Conservation (phyloP, 1,140 invertebrate genomes). For the Pararge aegeria region DNA sequence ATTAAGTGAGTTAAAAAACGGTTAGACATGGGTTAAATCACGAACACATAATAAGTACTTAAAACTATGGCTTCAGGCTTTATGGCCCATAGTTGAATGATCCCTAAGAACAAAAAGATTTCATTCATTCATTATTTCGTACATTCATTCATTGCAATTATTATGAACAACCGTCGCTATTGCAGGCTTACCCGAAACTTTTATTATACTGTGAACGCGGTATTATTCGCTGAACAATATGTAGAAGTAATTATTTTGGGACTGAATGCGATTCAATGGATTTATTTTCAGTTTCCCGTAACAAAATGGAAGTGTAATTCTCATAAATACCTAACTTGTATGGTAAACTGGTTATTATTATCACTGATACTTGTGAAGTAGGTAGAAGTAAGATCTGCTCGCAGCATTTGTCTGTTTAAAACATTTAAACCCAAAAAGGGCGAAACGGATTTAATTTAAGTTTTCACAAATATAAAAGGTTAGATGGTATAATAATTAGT, state of each 20-base stretch:
- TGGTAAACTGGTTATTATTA: not conserved
- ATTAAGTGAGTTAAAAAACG: too few species aligned
- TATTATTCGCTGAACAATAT: conserved; percentile 1
- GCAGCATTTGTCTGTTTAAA: too few species aligned
- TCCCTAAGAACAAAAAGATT: not conserved
- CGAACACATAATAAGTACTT: too few species aligned
- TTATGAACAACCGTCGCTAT: not conserved
- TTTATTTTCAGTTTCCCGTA: not conserved
- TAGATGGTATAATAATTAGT: too few species aligned
- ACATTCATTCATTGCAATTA: conserved; percentile 1
- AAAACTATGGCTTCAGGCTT: too few species aligned
- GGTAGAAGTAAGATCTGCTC: too few species aligned
- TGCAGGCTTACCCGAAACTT: conserved; percentile 1
- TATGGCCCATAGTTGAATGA: not conserved
- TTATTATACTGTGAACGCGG: not conserved
- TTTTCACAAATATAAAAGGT: too few species aligned
- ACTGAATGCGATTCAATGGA: conserved; percentile 1
- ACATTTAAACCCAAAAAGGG: too few species aligned
- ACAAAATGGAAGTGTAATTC: not conserved
- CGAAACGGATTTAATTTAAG: too few species aligned
- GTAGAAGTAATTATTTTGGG: conserved; percentile 3
- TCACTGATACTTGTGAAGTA: not conserved
- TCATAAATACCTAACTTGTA: not conserved
- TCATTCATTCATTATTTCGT: not conserved
- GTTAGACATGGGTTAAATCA: too few species aligned